Evolutionary conservation across 1,140 invertebrate species (phyloP).

Genomic region (Dinoponera quadriceps): DNA sequence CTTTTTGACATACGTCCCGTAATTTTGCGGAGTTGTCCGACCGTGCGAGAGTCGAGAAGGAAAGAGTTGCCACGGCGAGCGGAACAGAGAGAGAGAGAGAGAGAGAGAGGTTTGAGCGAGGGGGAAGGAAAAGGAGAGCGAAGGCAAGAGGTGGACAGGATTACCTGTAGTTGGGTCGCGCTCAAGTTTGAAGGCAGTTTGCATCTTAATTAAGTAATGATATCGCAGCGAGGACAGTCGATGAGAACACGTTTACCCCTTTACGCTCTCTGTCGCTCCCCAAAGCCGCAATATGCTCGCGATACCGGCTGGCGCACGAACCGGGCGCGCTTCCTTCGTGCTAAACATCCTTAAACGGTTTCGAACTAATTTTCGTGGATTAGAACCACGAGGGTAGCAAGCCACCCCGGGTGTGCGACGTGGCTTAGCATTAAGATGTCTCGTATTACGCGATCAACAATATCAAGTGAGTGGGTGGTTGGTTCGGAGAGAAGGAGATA

Average conservation of each 20-base stretch:
- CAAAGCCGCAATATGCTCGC: slow-evolving; percentile 32
- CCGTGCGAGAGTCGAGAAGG: slow-evolving; percentile 30
- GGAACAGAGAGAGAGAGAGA: no score
- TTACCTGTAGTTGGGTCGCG: slow-evolving; percentile 54
- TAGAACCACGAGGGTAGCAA: slow-evolving; percentile 33
- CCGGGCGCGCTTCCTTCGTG: not conserved
- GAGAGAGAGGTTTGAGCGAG: slow-evolving; percentile 26
- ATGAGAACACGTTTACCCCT: slow-evolving; percentile 34
- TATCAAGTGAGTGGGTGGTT: slow-evolving; percentile 22
- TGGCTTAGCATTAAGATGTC: slow-evolving; percentile 35
- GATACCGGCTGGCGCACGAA: slow-evolving; percentile 12
- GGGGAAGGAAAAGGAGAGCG: not conserved
- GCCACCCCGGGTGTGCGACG: not conserved
- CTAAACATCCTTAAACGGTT: slow-evolving; percentile 45
- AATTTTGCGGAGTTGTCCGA: slow-evolving; percentile 41
- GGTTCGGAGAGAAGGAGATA: not conserved
- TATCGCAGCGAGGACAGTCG: slow-evolving; percentile 58
- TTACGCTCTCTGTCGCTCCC: slow-evolving; percentile 1
- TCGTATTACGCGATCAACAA: slow-evolving; percentile 43
- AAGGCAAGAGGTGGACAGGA: slow-evolving; percentile 30
- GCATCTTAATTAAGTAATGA: slow-evolving; percentile 75
- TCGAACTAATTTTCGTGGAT: slow-evolving; percentile 63
- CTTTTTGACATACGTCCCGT: slow-evolving; percentile 42
- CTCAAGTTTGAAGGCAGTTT: slow-evolving; percentile 69
- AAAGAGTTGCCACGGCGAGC: not conserved